Evolutionary conservation across 1,140 invertebrate species (phyloP), one percentile per base, ranked within the genome.

Genomic region (Apocrypta bakeri): DNA sequence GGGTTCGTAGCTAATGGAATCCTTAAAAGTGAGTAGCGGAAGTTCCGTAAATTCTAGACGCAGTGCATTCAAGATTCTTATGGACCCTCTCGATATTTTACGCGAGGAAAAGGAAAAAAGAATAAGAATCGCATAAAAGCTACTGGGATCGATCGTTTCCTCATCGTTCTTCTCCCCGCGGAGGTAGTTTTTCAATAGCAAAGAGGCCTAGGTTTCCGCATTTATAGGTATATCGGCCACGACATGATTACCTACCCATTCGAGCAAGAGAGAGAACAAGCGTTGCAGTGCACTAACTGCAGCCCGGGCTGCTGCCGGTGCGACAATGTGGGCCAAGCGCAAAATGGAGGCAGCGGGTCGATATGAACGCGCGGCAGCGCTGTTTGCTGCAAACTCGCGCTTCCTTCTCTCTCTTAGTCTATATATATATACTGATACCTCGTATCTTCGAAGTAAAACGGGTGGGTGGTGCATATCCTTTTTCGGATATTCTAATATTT

Each of bases 301-400:
- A 29, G 56, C 27, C 29, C 56, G 74, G 29, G 56, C 40, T 74
- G 25, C 42, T 27, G 25, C 68, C 29, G 25, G 11, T 8, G 17
- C 74, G 56, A 9, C 17, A 68, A 42, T 89, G 87, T 90, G 86
- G 89, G 87, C 83, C 88, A 89, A 88, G 87, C 63, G 63, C 89
- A 90, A 90, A 87, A 90, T 90, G 90, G 90, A 90, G 88, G 85
- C 87, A 84, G 84, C 82, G 88, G 90, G 89, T 90, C 89, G 89
- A 90, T 90, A 90, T 88, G 86, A 90, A 85, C 90, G 87, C 89
- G 90, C 89, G 88, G 85, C 87, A 90, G 87, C 87, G 88, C 87
- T 89, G 88, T 89, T 87, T 90, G 89, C 89, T 89, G 89, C 89
- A 90, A 90, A 88, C 87, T 85, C 84, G 84, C 85, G 86, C 87